Conservation (phyloP, 2,113 vertebrate species). For the Puma concolor region DNA sequence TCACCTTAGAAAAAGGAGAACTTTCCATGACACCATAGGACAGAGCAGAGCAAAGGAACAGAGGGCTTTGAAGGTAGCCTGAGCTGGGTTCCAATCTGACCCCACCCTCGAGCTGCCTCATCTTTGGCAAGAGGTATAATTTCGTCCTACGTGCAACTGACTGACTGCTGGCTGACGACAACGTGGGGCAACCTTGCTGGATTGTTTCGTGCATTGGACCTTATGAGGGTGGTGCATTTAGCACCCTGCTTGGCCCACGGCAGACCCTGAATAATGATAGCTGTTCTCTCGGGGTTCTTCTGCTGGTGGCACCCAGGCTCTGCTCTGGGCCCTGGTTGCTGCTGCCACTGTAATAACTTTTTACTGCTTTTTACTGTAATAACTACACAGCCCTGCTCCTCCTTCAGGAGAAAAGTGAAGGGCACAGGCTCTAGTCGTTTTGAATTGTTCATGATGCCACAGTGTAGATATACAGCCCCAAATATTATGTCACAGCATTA, state of each 20-base stretch:
- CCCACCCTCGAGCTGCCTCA: neutral
- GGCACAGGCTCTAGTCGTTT: rapidly evolving
- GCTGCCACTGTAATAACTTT: neutral
- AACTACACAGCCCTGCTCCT: neutral
- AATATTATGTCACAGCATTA: neutral
- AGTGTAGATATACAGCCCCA: neutral
- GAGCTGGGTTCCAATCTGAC: neutral
- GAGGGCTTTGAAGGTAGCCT: neutral
- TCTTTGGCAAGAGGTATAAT: neutral
- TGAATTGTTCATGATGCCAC: neutral
- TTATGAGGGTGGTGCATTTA: neutral
- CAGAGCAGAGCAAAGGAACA: neutral
- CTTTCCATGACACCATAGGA: neutral
- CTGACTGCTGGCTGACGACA: too few relatives aligned
- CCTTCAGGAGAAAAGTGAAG: neutral
- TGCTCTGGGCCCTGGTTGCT: neutral
- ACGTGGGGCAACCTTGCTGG: neutral
- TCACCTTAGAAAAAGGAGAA: slow-evolving; percentile 9
- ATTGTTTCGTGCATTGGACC: neutral
- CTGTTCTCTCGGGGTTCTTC: neutral
- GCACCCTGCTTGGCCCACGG: neutral
- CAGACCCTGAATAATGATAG: neutral
- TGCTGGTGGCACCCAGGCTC: neutral
- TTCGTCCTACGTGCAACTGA: neutral
- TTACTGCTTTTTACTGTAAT: neutral